Base-by-base conservation (phyloP, 2,797 vertebrate species). In the Pangasius sanitwongsei region DNA sequence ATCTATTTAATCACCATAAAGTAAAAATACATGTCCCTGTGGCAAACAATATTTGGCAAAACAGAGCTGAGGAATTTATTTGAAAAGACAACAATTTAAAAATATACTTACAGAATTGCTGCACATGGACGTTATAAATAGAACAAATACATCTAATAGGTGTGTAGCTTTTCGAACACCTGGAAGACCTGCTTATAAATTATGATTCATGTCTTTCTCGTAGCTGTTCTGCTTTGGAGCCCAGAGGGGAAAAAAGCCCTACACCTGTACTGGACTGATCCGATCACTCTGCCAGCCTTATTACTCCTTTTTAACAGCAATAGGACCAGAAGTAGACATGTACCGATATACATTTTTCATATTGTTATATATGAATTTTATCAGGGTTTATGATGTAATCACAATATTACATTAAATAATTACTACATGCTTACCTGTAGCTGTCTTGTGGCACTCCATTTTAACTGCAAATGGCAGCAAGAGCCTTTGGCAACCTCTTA, bases 61-160 rank as follows among this genome's bases (percentile, higher is more conserved):
- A 94, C 91, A 92, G 88, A 93, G 92, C 91, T 91, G 87, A 92
- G 90, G 91, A 91, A 90, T 90, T 89, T 87, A 87, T 95, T 96
- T 95, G 94, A 95, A 95, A 89, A 91, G 74, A 91, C 85, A 89
- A 89, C 44, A 82, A 85, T 96, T 97, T 95, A 93, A 96, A 94
- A 96, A 96, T 96, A 95, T 96, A 97, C 93, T 92, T 96, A 97
- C 96, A 94, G 95, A 95, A 93, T 95, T 96, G 96, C 95, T 97
- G 96, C 96, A 96, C 95, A 96, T 96, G 96, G 97, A 96, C 96
- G 91, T 96, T 95, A 96, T 96, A 96, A 92, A 96, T 96, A 97
- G 96, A 96, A 97, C 89, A 96, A 96, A 96, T 96, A 96, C 96
- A 97, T 96, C 96, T 96, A 87, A 78, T 85, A 88, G 87, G 89